Evolutionary conservation across 37 sponge, comb jelly and placozoan genomes (phyloP).

Genomic region (Amphimedon queenslandica): DNA sequence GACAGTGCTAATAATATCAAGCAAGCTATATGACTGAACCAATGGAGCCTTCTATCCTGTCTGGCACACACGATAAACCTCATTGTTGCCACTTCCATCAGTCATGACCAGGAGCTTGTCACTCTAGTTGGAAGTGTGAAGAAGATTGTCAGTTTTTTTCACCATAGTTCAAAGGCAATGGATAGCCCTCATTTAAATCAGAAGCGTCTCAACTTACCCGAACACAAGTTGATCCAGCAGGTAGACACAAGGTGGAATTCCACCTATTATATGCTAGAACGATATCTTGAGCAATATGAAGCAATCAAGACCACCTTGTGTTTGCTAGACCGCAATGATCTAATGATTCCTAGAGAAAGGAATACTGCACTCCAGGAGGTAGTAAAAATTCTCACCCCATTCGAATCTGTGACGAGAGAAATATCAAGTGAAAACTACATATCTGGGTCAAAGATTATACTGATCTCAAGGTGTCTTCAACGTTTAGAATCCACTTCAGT

Average conservation of each 20-base stretch:
- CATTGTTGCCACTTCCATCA: too few species aligned
- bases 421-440: neutral
- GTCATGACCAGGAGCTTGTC: neutral
- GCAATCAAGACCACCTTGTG: neutral
- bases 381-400: neutral
- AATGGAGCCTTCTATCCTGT: neutral
- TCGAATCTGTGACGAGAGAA: constrained; percentile 4
- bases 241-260: too few species aligned
- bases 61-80: neutral
- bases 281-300: too few species aligned
- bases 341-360: neutral
- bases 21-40: neutral
- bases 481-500: too few species aligned
- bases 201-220: neutral
- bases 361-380: neutral
- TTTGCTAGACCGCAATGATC: neutral
- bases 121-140: neutral
- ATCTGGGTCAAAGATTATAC: neutral
- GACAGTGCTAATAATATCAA: neutral
- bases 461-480: neutral
- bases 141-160: neutral
- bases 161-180: too few species aligned
- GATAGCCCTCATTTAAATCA: too few species aligned
- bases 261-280: too few species aligned
- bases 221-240: neutral